A percentile compares a stretch with the other conserved stretches of the same genome.
phyloP scores from a whole-genome alignment of 1,140 invertebrate species.

The Aphelenchoides besseyi region DNA sequence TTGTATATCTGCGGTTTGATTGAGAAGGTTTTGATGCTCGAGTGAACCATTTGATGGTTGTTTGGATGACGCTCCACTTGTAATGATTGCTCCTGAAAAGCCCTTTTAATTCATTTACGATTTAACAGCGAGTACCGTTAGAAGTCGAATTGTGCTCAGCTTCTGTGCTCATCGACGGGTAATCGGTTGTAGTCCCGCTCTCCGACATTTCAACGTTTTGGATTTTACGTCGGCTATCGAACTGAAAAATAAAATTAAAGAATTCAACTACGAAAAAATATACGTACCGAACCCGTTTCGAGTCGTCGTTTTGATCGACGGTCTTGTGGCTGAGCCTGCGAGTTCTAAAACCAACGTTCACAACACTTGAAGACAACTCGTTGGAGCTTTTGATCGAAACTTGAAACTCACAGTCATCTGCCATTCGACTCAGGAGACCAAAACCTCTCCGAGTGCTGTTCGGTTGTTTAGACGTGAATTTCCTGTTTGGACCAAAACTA shows the following conservation, averaged over 20 bases:
- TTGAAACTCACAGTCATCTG: neutral
- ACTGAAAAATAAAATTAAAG: neutral
- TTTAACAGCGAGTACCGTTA: too few relatives aligned
- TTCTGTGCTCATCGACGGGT: neutral
- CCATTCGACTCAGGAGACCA: neutral
- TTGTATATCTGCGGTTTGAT: neutral
- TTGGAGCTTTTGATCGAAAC: neutral
- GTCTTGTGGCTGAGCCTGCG: neutral
- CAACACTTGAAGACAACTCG: neutral
- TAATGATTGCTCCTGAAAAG: too few relatives aligned
- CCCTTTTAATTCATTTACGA: too few relatives aligned
- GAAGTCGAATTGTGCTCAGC: neutral
- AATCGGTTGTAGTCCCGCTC: neutral
- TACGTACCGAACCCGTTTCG: neutral
- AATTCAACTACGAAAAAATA: neutral
- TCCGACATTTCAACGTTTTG: neutral
- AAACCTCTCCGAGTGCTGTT: too few relatives aligned
- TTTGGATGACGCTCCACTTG: too few relatives aligned
- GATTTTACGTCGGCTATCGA: neutral
- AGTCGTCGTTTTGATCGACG: neutral
- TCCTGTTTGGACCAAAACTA: too few relatives aligned
- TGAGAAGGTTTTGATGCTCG: neutral
- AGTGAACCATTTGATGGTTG: neutral
- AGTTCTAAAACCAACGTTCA: neutral
- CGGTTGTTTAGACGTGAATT: neutral